Base-by-base conservation (phyloP, 2,797 vertebrate species). In the Geotrypetes seraphini region DNA sequence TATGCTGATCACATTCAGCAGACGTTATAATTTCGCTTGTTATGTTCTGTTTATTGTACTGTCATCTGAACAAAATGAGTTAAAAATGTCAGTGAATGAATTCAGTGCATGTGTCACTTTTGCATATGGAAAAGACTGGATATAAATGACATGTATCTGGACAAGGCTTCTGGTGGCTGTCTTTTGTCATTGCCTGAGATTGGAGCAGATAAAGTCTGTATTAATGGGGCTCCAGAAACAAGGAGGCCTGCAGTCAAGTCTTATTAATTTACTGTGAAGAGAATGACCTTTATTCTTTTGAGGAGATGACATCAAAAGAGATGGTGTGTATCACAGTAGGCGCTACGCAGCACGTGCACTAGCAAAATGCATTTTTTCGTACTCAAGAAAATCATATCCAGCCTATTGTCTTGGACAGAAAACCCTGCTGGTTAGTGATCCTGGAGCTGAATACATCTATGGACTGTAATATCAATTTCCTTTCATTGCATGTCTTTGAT, bases 281-380 rank as follows among this genome's bases (percentile, higher is more conserved):
- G 56, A 79, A 74, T 72, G 69, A 69, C 71, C 73, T 71, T 67
- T 60, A 78, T 73, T 71, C 71, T 78, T 76, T 80, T 61, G n/a
- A n/a, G n/a, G n/a, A n/a, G n/a, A n/a, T n/a, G n/a, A n/a, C n/a
- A n/a, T n/a, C n/a, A n/a, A n/a, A n/a, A n/a, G n/a, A n/a, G n/a
- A n/a, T n/a, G n/a, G n/a, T n/a, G n/a, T n/a, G n/a, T n/a, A n/a
- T n/a, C n/a, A n/a, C n/a, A n/a, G n/a, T n/a, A n/a, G n/a, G n/a
- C n/a, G n/a, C n/a, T n/a, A n/a, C n/a, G n/a, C n/a, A 41, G 41
- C 43, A 43, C 7, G 7, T 13, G 4, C 41, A 53, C 48, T 48
- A 48, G 55, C 43, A 43, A n/a, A 40, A 12, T 19, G 29, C 13
- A 27, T 48, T 43, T n/a, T n/a, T n/a, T n/a, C n/a, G n/a, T n/a